phyloP scores from a whole-genome alignment of 2,797 vertebrate species.

The Chrosomus eos region DNA sequence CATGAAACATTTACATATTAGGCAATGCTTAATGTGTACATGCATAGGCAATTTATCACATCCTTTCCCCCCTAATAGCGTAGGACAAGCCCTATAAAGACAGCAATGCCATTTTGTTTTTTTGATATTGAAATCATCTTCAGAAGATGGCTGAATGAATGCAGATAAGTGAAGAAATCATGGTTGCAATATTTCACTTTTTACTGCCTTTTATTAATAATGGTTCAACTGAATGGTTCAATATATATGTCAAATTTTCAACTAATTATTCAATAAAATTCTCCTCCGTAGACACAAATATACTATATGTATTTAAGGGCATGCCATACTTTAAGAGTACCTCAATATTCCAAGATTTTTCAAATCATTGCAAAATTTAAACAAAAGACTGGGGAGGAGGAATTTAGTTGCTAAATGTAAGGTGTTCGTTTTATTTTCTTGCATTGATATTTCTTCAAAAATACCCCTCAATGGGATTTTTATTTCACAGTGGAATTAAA shows the following conservation, averaged over 20 bases:
- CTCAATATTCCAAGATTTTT: background rate
- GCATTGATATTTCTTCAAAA: slow-evolving; percentile 4
- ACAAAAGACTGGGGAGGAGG: background rate
- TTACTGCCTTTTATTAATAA: background rate
- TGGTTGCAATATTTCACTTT: background rate
- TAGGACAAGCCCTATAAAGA: no score
- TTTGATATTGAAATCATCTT: no score
- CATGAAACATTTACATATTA: slow-evolving; percentile 22
- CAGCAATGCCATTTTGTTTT: no score
- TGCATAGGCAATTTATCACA: slow-evolving; percentile 17
- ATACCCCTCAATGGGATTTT: background rate
- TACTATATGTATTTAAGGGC: background rate
- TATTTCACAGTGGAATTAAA: slow-evolving; percentile 30
- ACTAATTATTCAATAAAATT: background rate
- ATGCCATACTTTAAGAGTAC: background rate
- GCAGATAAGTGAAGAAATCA: background rate
- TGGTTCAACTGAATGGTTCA: no score
- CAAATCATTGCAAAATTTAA: background rate
- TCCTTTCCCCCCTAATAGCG: no score
- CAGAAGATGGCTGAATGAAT: background rate
- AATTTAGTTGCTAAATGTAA: background rate
- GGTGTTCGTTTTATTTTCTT: background rate
- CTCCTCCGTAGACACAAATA: background rate
- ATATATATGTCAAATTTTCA: background rate
- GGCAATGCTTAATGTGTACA: background rate